Evolutionary conservation across 2,113 vertebrate genomes (phyloP), one percentile per base, ranked within the genome.

Genomic region (Agelaius tricolor): DNA sequence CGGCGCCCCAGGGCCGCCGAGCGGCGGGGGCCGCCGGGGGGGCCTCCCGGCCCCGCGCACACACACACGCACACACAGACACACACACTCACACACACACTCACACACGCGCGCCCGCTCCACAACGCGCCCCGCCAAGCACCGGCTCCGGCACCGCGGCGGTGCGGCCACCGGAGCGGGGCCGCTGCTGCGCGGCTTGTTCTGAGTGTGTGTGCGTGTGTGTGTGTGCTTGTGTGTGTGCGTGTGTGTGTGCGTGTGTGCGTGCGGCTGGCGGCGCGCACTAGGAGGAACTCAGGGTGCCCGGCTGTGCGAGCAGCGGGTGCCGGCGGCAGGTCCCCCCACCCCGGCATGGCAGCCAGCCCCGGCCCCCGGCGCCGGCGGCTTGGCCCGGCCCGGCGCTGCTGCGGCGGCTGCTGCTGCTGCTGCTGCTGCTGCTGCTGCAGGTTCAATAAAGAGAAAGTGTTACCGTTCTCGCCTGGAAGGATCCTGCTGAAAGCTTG

Each of bases 401-500:
- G 84, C 87, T 66, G 95, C 79, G 91, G 90, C 93, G 68, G 86
- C 89, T 26, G 71, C 71, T 58, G 71, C 75, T 78, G 77, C 77
- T 80, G 62, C 77, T 86, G 95, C 94, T 84, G 95, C 97, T 91
- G 62, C 77, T 86, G 95, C 93, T 84, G 95, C 97, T 91, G 96
- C 97, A 95, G 96, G 96, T 97, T 97, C 97, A 97, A 97, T 97
- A 96, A 96, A 98, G 97, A 98, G 96, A 97, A 97, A 98, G 97
- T 98, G 98, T 99, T 99, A 99, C 99, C 99, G 99, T 99, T 99
- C 99, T 99, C 98, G 98, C 98, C 99, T 98, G 97, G 99, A 98
- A 98, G 99, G 99, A 98, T 99, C 99, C 98, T 99, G 99, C 98
- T 99, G 99, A 98, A 98, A 98, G 99, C 99, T 99, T 97, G 99